Conservation (phyloP, 1,140 invertebrate genomes). For the Tyrophagus putrescentiae region DNA sequence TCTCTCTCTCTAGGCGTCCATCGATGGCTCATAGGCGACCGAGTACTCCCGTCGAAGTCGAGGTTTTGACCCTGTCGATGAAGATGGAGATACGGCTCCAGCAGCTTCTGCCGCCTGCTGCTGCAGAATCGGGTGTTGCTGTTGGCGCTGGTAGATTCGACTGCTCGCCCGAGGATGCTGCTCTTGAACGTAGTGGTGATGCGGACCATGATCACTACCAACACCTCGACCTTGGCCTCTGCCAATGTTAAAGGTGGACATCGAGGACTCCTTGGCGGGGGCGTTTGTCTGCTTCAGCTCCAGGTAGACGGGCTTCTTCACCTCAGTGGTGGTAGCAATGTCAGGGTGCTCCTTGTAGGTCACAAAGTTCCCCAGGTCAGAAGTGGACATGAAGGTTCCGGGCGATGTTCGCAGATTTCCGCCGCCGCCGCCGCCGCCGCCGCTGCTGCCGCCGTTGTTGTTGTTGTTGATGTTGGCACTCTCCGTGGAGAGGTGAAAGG, state of each 20-base stretch:
- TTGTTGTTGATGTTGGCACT: neutral
- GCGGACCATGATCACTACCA: neutral
- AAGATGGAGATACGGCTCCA: too few species aligned
- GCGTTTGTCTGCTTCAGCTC: constrained; percentile 10
- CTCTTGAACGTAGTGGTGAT: neutral
- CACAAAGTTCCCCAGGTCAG: neutral
- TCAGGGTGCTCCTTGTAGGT: too few species aligned
- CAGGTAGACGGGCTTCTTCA: neutral
- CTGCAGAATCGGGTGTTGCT: neutral
- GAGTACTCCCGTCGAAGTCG: constrained; percentile 12
- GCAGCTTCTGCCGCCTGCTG: neutral
- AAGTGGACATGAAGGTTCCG: neutral
- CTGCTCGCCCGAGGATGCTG: neutral
- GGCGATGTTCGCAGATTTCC: neutral
- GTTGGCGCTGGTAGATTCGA: neutral
- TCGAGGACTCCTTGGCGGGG: neutral
- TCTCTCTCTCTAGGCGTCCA: neutral
- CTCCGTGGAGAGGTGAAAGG: neutral
- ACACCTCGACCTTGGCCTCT: neutral
- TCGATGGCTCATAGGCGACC: neutral
- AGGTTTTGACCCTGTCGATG: neutral
- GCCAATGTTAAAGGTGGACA: neutral
- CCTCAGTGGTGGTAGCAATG: too few species aligned
- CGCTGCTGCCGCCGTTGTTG: neutral
- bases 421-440: neutral